These are phyloP conservation scores for Oceanodroma tethys DNA, from an alignment of 2,113 vertebrate genomes.

Conservation along the genomic window DNA sequence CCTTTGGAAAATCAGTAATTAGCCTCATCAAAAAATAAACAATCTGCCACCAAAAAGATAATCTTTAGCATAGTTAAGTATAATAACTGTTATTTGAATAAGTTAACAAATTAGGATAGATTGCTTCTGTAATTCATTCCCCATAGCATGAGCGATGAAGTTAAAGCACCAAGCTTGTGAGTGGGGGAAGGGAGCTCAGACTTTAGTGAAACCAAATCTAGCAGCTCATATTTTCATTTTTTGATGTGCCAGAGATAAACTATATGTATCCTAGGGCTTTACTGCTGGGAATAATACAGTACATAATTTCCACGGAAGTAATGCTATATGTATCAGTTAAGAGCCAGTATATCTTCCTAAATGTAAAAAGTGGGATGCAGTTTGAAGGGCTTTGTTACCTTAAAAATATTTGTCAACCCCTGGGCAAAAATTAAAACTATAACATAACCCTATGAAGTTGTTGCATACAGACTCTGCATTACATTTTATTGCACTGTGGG, in stretches of 20 bases:
- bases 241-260: conserved; percentile 50
- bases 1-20: conserved; percentile 87
- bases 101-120: conserved; percentile 87
- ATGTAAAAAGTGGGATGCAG: background rate
- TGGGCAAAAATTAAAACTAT: conserved; percentile 42
- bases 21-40: conserved; percentile 87
- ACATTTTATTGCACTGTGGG: background rate
- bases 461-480: background rate
- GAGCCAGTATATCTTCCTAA: conserved; percentile 45
- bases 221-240: conserved; percentile 48
- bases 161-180: conserved; percentile 69
- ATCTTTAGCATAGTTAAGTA: conserved; percentile 86
- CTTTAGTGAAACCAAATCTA: conserved; percentile 47
- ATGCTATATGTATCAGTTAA: conserved; percentile 11
- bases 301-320: conserved; percentile 2
- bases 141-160: conserved; percentile 81
- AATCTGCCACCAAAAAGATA: conserved; percentile 87
- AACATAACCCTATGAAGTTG: conserved; percentile 36
- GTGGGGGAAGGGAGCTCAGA: conserved; percentile 60
- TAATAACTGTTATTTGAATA: conserved; percentile 88
- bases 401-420: conserved; percentile 11
- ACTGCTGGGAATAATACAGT: conserved; percentile 20
- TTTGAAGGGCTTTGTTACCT: background rate
- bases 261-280: conserved; percentile 16
- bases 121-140: conserved; percentile 85